Percentiles rank a stretch among this genome's conserved stretches.
These are phyloP conservation scores for Phymanthus crucifer DNA, from an alignment of 92 coral and sea anemone genomes.

Conservation along the genomic window DNA sequence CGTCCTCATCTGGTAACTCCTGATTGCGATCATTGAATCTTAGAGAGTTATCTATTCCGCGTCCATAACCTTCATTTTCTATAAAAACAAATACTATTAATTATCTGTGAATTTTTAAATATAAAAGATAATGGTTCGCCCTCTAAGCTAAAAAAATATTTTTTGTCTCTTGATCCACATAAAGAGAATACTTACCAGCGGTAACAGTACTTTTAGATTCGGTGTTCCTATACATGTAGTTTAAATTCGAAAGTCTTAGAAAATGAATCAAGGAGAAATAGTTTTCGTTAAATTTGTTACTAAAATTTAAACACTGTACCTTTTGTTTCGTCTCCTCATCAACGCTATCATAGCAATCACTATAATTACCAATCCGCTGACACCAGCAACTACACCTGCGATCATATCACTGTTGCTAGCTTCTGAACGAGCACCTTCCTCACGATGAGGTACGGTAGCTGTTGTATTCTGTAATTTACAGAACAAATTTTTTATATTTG, in stretches of 20 bases:
- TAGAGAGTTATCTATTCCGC: background rate
- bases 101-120: background rate
- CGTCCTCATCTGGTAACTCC: background rate
- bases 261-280: too few species aligned
- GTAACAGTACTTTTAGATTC: too few species aligned
- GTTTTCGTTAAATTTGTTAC: background rate
- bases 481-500: too few species aligned
- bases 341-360: background rate
- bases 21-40: background rate
- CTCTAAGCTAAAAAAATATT: too few species aligned
- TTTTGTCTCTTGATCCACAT: too few species aligned
- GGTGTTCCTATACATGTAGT: too few species aligned
- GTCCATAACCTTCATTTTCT: background rate
- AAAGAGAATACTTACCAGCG: too few species aligned
- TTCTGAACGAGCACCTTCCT: background rate
- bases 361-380: background rate
- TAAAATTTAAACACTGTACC: background rate
- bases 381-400: background rate
- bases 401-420: background rate
- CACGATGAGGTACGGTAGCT: background rate
- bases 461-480: background rate
- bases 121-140: too few species aligned
- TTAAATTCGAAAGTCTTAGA: too few species aligned
- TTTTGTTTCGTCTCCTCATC: background rate
- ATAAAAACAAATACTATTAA: background rate